Evolutionary conservation across 2,888 invertebrate genomes (phyloP), one percentile per base, ranked within the genome.

Genomic region (Caenorhabditis sulstoni): DNA sequence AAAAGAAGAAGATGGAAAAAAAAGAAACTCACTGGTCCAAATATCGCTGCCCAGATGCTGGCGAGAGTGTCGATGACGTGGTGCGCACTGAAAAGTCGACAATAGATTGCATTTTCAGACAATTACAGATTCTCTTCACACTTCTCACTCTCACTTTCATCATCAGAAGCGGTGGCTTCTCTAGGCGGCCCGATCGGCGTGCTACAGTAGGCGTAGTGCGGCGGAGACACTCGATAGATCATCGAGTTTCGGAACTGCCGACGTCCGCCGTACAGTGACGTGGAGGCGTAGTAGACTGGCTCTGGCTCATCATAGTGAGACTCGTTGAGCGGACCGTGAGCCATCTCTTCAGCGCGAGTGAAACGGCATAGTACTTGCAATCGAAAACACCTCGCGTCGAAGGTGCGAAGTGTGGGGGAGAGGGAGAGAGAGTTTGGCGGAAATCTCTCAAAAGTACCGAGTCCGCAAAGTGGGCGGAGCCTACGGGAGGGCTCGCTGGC

Each of bases 51-150:
- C 81, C 82, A 14, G 82, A 82, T 1, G 79, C 79, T 39, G 85
- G 85, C 37, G 85, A 85, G n/a, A 85, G 74, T 20, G 83, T 83
- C 20, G 85, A 84, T 16, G 82, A 84, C 22, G 85, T 81, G 11
- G 85, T 85, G 11, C 81, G 71, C 50, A 81, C 85, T 85, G 85
- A 67, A 85, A 85, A n/a, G n/a, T n/a, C n/a, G n/a, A 57, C n/a
- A 58, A 41, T 41, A 41, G 29, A 29, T 29, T 29, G 29, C 29
- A 41, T 41, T 41, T 41, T 41, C 14, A 11, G 12, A 14, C 41
- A 8, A 11, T 11, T 41, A n/a, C n/a, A n/a, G n/a, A n/a, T n/a
- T n/a, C n/a, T n/a, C n/a, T n/a, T n/a, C n/a, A n/a, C n/a, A n/a
- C n/a, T n/a, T n/a, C n/a, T 41, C 14, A 41, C 11, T 3, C 61